A percentile compares a stretch with the other conserved stretches of the same genome.
Conservation (phyloP, 2,888 invertebrate species). For the Lissocephala sabroskyi region DNA sequence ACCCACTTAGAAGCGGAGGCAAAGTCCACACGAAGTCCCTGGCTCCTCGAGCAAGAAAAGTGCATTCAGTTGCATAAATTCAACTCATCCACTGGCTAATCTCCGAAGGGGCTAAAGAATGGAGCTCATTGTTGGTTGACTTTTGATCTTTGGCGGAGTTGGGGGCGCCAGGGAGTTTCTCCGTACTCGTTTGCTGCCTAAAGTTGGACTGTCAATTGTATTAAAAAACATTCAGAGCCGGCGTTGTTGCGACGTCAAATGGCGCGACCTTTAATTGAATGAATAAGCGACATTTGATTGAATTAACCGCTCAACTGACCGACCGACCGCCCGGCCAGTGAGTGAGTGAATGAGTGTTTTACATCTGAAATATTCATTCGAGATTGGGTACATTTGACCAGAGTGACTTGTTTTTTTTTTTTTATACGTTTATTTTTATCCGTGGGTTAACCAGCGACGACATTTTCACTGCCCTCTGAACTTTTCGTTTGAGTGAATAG, state of each 20-base stretch:
- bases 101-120: constrained; percentile 33
- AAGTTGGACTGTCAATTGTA: constrained; percentile 57
- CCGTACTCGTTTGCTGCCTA: constrained; percentile 14
- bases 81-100: background rate
- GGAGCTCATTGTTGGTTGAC: constrained; percentile 40
- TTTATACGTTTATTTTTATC: constrained; percentile 9
- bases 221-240: constrained; percentile 31
- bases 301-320: too few relatives aligned
- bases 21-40: constrained; percentile 14
- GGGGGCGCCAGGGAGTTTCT: constrained; percentile 1
- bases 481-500: constrained; percentile 18
- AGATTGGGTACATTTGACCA: too few relatives aligned
- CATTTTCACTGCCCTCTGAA: constrained; percentile 46
- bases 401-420: too few relatives aligned
- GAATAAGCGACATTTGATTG: constrained; percentile 68
- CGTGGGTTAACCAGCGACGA: constrained; percentile 22
- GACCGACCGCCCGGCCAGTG: background rate
- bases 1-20: too few relatives aligned
- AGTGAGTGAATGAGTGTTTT: too few relatives aligned
- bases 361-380: too few relatives aligned
- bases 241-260: constrained; percentile 39
- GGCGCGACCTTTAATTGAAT: constrained; percentile 69
- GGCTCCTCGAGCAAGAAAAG: constrained; percentile 1
- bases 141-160: constrained; percentile 8
- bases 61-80: too few relatives aligned